phyloP scores from a whole-genome alignment of 2,888 invertebrate genomes.

The Cacoxenus indagator region DNA sequence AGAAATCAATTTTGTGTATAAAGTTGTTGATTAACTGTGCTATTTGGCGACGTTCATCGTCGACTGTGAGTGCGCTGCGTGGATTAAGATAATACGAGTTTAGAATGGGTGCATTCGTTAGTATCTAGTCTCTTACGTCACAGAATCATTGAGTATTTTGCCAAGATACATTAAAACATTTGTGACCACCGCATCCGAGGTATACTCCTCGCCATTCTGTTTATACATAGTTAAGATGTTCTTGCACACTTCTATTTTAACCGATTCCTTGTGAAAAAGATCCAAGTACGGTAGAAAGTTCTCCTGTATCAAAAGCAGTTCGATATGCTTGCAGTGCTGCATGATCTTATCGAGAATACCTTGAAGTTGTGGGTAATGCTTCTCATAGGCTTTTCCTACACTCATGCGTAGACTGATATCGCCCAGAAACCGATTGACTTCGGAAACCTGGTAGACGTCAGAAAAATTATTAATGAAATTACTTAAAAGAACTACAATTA shows the following conservation, averaged over 20 bases:
- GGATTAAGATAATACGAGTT: no score
- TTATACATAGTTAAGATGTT: constrained; percentile 80
- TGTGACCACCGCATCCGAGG: constrained; percentile 87
- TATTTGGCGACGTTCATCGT: constrained; percentile 91
- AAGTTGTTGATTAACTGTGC: constrained; percentile 86
- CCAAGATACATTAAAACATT: constrained; percentile 91
- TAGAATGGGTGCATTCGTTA: not conserved
- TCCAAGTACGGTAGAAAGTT: constrained; percentile 92
- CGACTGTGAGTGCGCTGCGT: constrained; percentile 86
- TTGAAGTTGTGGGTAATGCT: constrained; percentile 84
- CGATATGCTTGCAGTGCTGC: constrained; percentile 82
- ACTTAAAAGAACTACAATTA: no score
- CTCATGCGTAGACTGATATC: constrained; percentile 89
- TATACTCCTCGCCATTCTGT: constrained; percentile 71
- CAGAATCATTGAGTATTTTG: constrained; percentile 91
- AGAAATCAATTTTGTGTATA: constrained; percentile 85
- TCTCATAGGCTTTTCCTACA: constrained; percentile 82
- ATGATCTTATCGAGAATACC: constrained; percentile 83
- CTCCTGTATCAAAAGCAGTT: constrained; percentile 86
- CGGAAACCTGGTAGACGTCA: constrained; percentile 77
- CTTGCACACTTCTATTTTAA: constrained; percentile 88
- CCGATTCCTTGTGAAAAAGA: constrained; percentile 87
- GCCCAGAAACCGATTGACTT: constrained; percentile 86
- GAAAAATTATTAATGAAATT: no score
- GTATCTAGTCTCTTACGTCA: constrained; percentile 79